phyloP scores from a whole-genome alignment of 2,797 vertebrate species.

The Echeneis naucrates region DNA sequence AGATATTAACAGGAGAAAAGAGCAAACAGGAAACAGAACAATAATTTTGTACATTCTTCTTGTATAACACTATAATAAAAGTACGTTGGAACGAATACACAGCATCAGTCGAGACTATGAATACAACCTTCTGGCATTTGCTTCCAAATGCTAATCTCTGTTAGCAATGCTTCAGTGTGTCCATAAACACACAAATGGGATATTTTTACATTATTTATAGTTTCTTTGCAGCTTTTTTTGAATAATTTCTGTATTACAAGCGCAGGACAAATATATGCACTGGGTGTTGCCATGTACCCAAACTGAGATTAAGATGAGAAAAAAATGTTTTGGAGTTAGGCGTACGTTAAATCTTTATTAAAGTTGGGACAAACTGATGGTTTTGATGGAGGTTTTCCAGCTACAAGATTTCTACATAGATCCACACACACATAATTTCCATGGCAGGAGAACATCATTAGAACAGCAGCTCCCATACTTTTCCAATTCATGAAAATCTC shows the following conservation, averaged over 20 bases:
- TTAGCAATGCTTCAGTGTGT: not conserved
- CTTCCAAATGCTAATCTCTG: not conserved
- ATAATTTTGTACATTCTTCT: not conserved
- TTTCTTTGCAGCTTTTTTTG: not conserved
- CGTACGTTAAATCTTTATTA: not conserved
- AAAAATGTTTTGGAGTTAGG: not conserved
- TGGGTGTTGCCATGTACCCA: not conserved
- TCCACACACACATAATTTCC: not conserved
- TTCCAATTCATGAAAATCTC: no score
- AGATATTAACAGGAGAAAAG: not conserved
- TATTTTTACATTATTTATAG: not conserved
- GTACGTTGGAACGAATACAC: not conserved
- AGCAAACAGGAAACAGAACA: not conserved
- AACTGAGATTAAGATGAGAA: not conserved
- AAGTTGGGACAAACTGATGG: not conserved
- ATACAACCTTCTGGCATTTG: not conserved
- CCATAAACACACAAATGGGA: not conserved
- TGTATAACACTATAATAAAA: not conserved
- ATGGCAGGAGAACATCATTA: not conserved
- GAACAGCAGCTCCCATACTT: no score
- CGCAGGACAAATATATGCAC: not conserved
- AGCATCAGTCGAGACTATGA: not conserved
- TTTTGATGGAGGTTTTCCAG: not conserved
- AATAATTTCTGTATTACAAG: no score
- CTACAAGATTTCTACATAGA: slow-evolving; percentile 3